A percentile compares a stretch with the other conserved stretches of the same genome.
Evolutionary conservation across 2,113 vertebrate genomes (phyloP).

Genomic region (Hypanus sabinus): DNA sequence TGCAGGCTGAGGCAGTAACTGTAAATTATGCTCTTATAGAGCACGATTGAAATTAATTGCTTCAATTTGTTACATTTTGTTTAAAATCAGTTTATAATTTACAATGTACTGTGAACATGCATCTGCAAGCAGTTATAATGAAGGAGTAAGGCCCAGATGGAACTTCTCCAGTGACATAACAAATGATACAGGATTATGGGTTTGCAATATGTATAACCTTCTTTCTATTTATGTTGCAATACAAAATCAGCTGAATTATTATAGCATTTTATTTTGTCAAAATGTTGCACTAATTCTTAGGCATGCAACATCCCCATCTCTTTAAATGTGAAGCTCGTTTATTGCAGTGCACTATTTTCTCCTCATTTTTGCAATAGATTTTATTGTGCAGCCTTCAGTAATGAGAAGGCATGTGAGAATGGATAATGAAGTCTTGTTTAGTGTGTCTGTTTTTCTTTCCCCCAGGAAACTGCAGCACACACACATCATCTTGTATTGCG

Average conservation of each 20-base stretch:
- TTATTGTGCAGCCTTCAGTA: background rate
- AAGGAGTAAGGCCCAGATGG: constrained; percentile 20
- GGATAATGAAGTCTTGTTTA: background rate
- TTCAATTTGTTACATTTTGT: constrained; percentile 32
- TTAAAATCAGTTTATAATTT: constrained; percentile 26
- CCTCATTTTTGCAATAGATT: background rate
- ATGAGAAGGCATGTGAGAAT: background rate
- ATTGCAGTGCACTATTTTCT: background rate
- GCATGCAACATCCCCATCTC: background rate
- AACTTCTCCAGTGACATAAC: constrained; percentile 10
- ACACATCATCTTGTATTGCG: background rate
- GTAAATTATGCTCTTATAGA: constrained; percentile 36
- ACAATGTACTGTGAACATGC: constrained; percentile 10
- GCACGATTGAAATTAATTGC: constrained; percentile 28
- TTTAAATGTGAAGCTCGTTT: background rate
- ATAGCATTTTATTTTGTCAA: background rate
- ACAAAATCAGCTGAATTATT: background rate
- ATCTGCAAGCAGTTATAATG: constrained; percentile 26
- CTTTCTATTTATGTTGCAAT: background rate
- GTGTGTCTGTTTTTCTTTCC: background rate
- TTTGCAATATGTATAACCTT: background rate
- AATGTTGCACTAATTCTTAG: background rate
- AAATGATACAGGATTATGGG: constrained; percentile 2
- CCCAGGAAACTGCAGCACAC: background rate
- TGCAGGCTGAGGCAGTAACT: constrained; percentile 8